Evolutionary conservation across 2,797 vertebrate species (phyloP).

Genomic region (Channa striata): DNA sequence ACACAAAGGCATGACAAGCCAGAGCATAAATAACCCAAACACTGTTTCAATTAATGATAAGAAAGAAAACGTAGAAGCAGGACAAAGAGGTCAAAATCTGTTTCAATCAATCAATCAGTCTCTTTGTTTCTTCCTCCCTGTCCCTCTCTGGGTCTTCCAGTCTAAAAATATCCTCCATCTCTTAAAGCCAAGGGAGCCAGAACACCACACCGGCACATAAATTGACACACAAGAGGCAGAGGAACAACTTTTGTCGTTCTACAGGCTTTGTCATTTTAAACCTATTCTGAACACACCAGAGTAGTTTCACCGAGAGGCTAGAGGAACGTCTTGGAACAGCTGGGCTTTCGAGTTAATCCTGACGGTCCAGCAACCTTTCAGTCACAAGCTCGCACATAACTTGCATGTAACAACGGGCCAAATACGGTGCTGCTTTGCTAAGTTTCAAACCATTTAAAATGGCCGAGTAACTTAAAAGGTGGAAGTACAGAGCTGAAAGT

Average conservation of each 20-base stretch:
- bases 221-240: neutral
- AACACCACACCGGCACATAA: conserved; percentile 11
- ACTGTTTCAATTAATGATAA: conserved; percentile 4
- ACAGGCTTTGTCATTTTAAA: neutral
- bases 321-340: too few relatives aligned
- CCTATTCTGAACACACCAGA: too few relatives aligned
- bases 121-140: conserved; percentile 22
- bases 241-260: neutral
- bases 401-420: too few relatives aligned
- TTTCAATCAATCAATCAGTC: too few relatives aligned
- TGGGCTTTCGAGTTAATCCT: too few relatives aligned
- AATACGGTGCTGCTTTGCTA: neutral
- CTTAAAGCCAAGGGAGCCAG: conserved; percentile 27
- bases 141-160: conserved; percentile 56
- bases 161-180: conserved; percentile 91
- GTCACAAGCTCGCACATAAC: too few relatives aligned
- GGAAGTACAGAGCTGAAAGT: neutral
- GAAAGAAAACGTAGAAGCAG: conserved; percentile 18
- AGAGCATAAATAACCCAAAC: conserved; percentile 30
- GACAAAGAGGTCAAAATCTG: conserved; percentile 34
- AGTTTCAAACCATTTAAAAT: neutral
- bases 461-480: neutral
- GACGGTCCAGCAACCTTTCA: too few relatives aligned
- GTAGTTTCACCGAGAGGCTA: too few relatives aligned
- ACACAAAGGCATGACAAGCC: conserved; percentile 10